Evolutionary conservation across 2,888 invertebrate species (phyloP), one percentile per base, ranked within the genome.

Genomic region (Saturnia pavonia): DNA sequence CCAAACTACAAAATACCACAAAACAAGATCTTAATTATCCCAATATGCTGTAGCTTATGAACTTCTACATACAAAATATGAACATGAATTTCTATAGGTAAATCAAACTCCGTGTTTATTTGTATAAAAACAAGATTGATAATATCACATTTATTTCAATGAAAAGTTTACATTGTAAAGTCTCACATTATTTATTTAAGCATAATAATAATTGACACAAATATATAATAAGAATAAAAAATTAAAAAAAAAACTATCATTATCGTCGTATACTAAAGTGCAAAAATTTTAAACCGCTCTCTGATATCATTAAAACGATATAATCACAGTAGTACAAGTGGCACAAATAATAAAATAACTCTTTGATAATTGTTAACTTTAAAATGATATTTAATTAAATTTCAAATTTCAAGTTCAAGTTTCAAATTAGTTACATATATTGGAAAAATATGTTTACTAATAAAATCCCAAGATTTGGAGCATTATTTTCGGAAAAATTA

Each of bases 131-230:
- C 57, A 57, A 27, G 12, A 25, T 57, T 27, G 16, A 51, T 11
- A 14, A 57, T 57, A 57, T 57, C 25, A 57, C 57, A 57, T 57
- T 57, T 57, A 57, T 27, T 57, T 27, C 25, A 57, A 57, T 25
- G 12, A 57, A 57, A 57, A 25, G 3, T 25, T 57, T 57, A 57
- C 57, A 57, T 57, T 25, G 25, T 25, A 0, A 25, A 57, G 57
- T 25, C 25, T 57, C 57, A 27, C 57, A 57, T 25, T 57, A 57
- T 25, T 57, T 57, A 54, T 54, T 48, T 34, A 2, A 9, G 19
- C 54, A 22, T 6, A 54, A 54, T 54, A 54, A 22, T 54, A 54
- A 54, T 54, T 54, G 54, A 54, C 54, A 54, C n/a, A 22, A 54
- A 54, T 22, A 54, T 22, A 7, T 6, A 1, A 54, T 54, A 54